Conservation (phyloP, 2,113 vertebrate genomes). For the Sinocyclocheilus maitianheensis region DNA sequence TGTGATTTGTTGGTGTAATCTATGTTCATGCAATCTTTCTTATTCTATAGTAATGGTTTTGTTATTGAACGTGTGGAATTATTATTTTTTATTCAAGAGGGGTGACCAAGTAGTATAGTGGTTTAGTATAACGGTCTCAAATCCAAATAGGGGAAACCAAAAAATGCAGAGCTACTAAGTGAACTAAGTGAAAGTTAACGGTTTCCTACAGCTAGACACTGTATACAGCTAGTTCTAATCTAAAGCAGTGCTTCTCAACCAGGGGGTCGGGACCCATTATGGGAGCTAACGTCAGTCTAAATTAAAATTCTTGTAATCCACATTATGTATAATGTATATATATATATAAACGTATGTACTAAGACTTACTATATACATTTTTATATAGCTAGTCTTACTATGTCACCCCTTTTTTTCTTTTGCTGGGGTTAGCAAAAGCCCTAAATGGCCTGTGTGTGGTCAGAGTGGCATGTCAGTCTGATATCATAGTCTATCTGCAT, state of each 20-base stretch:
- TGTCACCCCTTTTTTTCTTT: not conserved
- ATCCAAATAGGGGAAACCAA: not conserved
- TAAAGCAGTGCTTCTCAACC: not conserved
- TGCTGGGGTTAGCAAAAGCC: conserved; percentile 24
- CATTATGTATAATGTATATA: no score
- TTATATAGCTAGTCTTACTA: no score
- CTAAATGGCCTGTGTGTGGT: not conserved
- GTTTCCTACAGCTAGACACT: not conserved
- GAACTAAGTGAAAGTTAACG: not conserved
- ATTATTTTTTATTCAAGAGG: not conserved
- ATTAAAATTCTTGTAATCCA: not conserved
- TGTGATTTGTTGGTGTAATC: not conserved
- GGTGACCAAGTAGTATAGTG: not conserved
- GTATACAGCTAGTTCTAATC: not conserved
- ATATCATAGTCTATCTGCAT: conserved; percentile 48
- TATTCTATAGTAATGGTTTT: not conserved
- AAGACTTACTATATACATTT: no score
- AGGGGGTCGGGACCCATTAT: not conserved
- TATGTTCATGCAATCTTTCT: not conserved
- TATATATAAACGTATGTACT: no score
- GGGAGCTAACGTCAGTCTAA: not conserved
- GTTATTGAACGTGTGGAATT: not conserved
- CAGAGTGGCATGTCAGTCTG: conserved; percentile 19
- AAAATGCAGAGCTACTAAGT: not conserved
- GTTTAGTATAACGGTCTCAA: not conserved